Base-by-base conservation (phyloP, 2,113 vertebrate genomes). In the Clinocottus analis region DNA sequence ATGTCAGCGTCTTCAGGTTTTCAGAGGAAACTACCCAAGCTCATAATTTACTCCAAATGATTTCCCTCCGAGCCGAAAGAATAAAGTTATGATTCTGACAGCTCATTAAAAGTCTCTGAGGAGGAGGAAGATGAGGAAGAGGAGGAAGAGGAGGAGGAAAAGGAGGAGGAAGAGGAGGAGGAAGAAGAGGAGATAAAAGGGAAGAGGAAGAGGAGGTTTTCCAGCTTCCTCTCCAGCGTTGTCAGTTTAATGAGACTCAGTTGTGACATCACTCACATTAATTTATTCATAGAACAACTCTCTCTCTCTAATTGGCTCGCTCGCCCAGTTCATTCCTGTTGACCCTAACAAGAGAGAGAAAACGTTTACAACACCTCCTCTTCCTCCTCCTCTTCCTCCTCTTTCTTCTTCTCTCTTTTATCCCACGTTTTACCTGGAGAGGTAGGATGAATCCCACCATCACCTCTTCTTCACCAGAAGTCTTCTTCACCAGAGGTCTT, bases 51-150 rank as follows among this genome's bases (percentile, higher is more conserved):
- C 33, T 39, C 11, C 8, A 17, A 17, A 14, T 16, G 3, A 11
- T 63, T 6, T 35, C 61, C 21, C 29, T 23, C 21, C 1, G 39
- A 19, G n/a, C 51, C 31, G 45, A 37, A 7, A 27, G 72, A 19
- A 65, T 61, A 61, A 61, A 47, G 77, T 67, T 33, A 56, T 35
- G 67, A 56, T 29, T 31, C 55, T 49, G 77, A 71, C 79, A 41
- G 79, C 79, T 82, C 79, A 79, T 79, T 82, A 72, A 75, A 82
- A 25, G 23, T 3, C 45, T 7, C 45, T 7, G 16, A 5, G 45
- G 0, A 17, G 39, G 11, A 12, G 39, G 11, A 12, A 3, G 11
- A 39, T 2, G 11, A 39, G 39, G 11, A 39, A 7, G 11, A 3
- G 11, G 39, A 39, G 11, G 11, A 12, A 7, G 11, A 39, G 11